Base-by-base conservation (phyloP, 1,140 invertebrate species). In the Mercenaria mercenaria region DNA sequence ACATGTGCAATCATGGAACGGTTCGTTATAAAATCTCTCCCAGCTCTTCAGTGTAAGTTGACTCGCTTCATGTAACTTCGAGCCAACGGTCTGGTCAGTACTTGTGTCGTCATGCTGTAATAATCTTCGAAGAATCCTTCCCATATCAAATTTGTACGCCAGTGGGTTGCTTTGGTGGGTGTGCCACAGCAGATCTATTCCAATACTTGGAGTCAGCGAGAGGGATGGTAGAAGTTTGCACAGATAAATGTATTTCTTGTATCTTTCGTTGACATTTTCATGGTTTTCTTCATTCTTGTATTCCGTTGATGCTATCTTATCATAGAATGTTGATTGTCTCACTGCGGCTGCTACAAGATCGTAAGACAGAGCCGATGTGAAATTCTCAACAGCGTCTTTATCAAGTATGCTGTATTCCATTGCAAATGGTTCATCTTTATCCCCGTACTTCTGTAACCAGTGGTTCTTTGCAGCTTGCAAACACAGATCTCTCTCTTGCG, bases 291-390 rank as follows among this genome's bases (percentile, higher is more conserved):
- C 88, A 37, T 95, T 94, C 18, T 88, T 94, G 90, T 94, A 96
- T 89, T 96, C 96, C 26, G 96, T 96, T 29, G 96, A 90, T 61
- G 96, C 96, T 10, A 96, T 95, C 92, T 96, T 96, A 61, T 96
- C 95, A 67, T 92, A 94, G 85, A 95, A 95, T 10, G 89, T 79
- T 39, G 91, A 86, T 89, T 96, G 96, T 26, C 96, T 88, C 34
- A 89, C 82, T 34, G 95, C 93, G 15, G 96, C 96, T 29, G 88
- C 90, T 29, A 92, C 92, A 37, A 96, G 90, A 77, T 96, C 94
- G 86, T 96, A 96, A 0, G 90, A 74, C 43, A 72, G 20, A n/a
- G 47, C n/a, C 15, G 50, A 59, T 3, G 43, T 64, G 39, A n/a
- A 3, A 1, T 32, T 11, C 18, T 67, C n/a, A 8, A 41, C 41